A percentile compares a stretch with the other conserved stretches of the same genome.
These are phyloP conservation scores for Drosophila littoralis DNA, from an alignment of 1,140 invertebrate species.

Conservation along the genomic window DNA sequence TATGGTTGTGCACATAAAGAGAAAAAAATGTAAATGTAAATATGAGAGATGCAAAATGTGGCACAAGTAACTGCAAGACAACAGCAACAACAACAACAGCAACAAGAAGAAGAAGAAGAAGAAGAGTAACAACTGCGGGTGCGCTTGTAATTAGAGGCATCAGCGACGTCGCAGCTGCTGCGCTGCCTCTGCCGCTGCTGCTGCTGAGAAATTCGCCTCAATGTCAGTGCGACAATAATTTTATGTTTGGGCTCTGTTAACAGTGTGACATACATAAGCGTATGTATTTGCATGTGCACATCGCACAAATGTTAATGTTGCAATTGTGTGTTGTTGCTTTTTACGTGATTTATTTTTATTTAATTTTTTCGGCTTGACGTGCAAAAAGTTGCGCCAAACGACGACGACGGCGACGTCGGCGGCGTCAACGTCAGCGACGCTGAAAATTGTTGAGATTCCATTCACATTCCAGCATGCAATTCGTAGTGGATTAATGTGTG, in stretches of 20 bases:
- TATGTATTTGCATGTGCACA: slow-evolving; percentile 24
- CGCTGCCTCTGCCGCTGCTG: background rate
- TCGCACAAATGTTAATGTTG: slow-evolving; percentile 52
- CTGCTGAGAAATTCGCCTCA: slow-evolving; percentile 53
- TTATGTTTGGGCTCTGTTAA: slow-evolving; percentile 40
- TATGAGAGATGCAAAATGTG: slow-evolving; percentile 71
- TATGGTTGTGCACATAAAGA: slow-evolving; percentile 29
- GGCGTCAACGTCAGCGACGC: slow-evolving; percentile 79
- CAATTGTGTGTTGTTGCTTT: slow-evolving; percentile 31
- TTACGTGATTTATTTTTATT: slow-evolving; percentile 36
- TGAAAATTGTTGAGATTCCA: slow-evolving; percentile 84
- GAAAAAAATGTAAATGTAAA: slow-evolving; percentile 52
- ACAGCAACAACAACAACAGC: slow-evolving; percentile 1
- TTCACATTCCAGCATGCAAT: slow-evolving; percentile 84
- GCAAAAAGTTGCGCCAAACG: slow-evolving; percentile 45
- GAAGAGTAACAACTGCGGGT: slow-evolving; percentile 35
- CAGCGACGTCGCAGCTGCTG: slow-evolving; percentile 26
- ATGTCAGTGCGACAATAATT: slow-evolving; percentile 80
- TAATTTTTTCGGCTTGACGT: slow-evolving; percentile 34
- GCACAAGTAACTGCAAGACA: slow-evolving; percentile 73
- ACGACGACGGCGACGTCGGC: slow-evolving; percentile 47
- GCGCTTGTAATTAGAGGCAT: slow-evolving; percentile 70
- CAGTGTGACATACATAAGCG: slow-evolving; percentile 12
- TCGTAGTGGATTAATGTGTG: slow-evolving; percentile 68
- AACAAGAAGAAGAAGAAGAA: slow-evolving; percentile 38